phyloP scores from a whole-genome alignment of 2,113 vertebrate species.

The Tenebrosternarchus preto region DNA sequence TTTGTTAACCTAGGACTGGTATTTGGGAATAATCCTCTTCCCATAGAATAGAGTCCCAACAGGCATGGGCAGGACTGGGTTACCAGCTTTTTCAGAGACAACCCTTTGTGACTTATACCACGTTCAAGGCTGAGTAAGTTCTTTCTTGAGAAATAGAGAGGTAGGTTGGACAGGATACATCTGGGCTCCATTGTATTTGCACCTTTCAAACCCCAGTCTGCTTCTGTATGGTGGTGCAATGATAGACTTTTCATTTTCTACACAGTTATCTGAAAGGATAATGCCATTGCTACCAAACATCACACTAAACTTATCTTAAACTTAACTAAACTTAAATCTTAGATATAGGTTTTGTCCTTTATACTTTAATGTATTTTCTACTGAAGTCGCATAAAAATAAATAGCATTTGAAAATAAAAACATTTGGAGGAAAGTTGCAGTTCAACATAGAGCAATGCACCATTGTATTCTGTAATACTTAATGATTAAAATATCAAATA shows the following conservation, averaged over 20 bases:
- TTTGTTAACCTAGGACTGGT: constrained; percentile 78
- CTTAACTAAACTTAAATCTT: too few relatives aligned
- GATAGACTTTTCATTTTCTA: constrained; percentile 30
- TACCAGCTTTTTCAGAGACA: constrained; percentile 68
- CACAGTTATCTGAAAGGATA: constrained; percentile 8
- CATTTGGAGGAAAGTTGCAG: too few relatives aligned
- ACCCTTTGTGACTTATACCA: constrained; percentile 70
- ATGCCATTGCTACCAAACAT: background rate
- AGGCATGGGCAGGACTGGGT: constrained; percentile 78
- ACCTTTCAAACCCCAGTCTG: constrained; percentile 33
- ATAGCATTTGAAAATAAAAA: too few relatives aligned
- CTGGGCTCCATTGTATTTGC: constrained; percentile 42
- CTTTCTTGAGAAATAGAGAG: constrained; percentile 69
- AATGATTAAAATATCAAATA: too few relatives aligned
- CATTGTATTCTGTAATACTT: too few relatives aligned
- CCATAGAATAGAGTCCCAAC: constrained; percentile 76
- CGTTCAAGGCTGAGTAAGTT: constrained; percentile 67
- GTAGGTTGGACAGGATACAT: constrained; percentile 56
- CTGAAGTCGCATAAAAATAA: too few relatives aligned
- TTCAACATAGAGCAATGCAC: too few relatives aligned
- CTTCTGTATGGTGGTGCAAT: constrained; percentile 27
- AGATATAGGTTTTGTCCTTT: too few relatives aligned
- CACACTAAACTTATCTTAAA: background rate
- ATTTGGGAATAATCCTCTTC: constrained; percentile 81
- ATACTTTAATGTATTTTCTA: too few relatives aligned